These are phyloP conservation scores for Mallotus villosus DNA, from an alignment of 2,797 vertebrate species.

Conservation along the genomic window DNA sequence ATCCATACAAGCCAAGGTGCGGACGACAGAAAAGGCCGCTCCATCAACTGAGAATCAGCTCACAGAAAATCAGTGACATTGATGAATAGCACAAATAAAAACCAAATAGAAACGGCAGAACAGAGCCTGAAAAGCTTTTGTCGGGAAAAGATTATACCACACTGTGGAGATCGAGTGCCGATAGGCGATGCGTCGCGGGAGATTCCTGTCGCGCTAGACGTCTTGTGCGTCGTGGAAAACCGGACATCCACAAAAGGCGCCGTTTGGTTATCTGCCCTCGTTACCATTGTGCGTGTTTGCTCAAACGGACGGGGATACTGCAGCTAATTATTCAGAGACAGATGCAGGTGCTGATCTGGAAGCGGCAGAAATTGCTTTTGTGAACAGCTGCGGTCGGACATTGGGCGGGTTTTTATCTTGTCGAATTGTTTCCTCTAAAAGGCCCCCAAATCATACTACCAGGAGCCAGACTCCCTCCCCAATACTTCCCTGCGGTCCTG, in stretches of 20 bases:
- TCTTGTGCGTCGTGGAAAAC: background rate
- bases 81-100: constrained; percentile 25
- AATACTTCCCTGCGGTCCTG: no score
- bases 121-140: constrained; percentile 1
- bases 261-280: background rate
- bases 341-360: background rate
- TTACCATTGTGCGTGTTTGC: background rate
- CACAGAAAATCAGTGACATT: background rate
- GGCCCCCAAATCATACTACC: no score
- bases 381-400: no score
- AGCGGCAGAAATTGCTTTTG: no score
- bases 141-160: constrained; percentile 18
- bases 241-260: background rate
- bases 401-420: no score
- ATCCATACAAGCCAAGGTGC: no score
- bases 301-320: background rate
- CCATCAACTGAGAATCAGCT: no score
- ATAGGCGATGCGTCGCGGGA: constrained; percentile 9
- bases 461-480: no score
- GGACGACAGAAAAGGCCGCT: no score
- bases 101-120: background rate
- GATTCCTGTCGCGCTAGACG: background rate
- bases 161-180: constrained; percentile 1
- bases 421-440: no score
- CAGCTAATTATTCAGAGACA: background rate